Percentiles rank a stretch among this genome's conserved stretches.
These are phyloP conservation scores for silkworm (Bombyx mori) DNA, from an alignment of 1,140 invertebrate genomes.

Conservation along the genomic window DNA sequence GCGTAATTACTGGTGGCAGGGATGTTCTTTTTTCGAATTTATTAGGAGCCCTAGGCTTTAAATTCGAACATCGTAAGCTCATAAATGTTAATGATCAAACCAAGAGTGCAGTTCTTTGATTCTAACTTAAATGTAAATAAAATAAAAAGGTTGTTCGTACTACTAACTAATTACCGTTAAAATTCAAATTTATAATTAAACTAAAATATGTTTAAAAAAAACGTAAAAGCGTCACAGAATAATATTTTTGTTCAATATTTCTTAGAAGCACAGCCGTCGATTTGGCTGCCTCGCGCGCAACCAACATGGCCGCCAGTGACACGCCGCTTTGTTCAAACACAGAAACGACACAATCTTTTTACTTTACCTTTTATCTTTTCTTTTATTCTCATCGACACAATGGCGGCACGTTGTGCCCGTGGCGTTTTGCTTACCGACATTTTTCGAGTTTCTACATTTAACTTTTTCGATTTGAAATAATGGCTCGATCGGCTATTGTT, in stretches of 20 bases:
- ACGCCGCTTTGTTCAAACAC: slow-evolving; percentile 60
- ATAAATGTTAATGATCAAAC: too few relatives aligned
- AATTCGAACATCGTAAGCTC: too few relatives aligned
- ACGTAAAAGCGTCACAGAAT: neutral
- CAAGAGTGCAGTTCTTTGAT: too few relatives aligned
- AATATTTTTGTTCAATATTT: neutral
- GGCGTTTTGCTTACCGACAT: slow-evolving; percentile 51
- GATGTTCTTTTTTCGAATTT: too few relatives aligned
- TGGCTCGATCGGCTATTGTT: too few relatives aligned
- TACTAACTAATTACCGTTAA: neutral
- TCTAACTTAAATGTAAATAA: too few relatives aligned
- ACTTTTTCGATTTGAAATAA: too few relatives aligned
- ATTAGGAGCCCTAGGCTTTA: too few relatives aligned
- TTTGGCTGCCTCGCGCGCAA: slow-evolving; percentile 21
- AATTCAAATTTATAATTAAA: neutral
- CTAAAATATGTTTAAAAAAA: neutral
- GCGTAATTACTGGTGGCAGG: too few relatives aligned
- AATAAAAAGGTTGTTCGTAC: too few relatives aligned
- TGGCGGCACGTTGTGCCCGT: slow-evolving; percentile 41
- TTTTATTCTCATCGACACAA: slow-evolving; percentile 49
- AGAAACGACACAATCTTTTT: slow-evolving; percentile 56
- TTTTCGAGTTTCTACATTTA: slow-evolving; percentile 14
- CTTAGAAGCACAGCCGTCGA: slow-evolving; percentile 13
- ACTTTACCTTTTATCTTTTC: slow-evolving; percentile 51
- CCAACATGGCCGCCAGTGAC: slow-evolving; percentile 60